Evolutionary conservation across 1,140 invertebrate species (phyloP).

Genomic region (Cydia pomonella): DNA sequence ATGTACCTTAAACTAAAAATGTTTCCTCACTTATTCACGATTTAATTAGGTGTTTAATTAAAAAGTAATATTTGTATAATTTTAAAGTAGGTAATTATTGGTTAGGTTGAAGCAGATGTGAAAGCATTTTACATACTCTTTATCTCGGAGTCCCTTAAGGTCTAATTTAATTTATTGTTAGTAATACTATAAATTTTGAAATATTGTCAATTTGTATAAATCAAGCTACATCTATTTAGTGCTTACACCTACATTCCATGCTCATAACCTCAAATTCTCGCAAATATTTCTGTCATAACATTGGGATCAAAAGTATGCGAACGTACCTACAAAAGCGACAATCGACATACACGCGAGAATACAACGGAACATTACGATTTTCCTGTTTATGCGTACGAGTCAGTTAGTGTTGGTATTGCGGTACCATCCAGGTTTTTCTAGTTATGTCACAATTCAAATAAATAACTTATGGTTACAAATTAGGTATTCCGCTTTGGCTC

Average conservation of each 20-base stretch:
- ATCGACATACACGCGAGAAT: background rate
- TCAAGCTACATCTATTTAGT: background rate
- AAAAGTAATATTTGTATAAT: too few species aligned
- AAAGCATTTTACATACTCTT: too few species aligned
- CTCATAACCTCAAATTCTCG: background rate
- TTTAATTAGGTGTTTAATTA: too few species aligned
- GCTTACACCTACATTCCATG: background rate
- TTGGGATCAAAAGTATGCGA: background rate
- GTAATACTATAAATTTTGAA: too few species aligned
- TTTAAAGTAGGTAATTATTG: too few species aligned
- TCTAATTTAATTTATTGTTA: too few species aligned
- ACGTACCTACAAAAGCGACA: background rate
- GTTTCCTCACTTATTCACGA: too few species aligned
- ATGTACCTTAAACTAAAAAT: too few species aligned
- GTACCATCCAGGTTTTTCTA: slow-evolving; percentile 14
- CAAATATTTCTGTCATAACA: background rate
- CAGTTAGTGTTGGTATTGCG: background rate
- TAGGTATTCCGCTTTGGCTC: background rate
- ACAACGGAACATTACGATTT: slow-evolving; percentile 16
- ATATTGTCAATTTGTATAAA: background rate
- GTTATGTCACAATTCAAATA: slow-evolving; percentile 6
- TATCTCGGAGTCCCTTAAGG: too few species aligned
- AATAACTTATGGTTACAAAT: slow-evolving; percentile 1
- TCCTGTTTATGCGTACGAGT: slow-evolving; percentile 16
- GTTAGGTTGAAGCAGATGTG: too few species aligned